Evolutionary conservation across 2,888 invertebrate species (phyloP), one percentile per base, ranked within the genome.

Genomic region (Lypha dubia): DNA sequence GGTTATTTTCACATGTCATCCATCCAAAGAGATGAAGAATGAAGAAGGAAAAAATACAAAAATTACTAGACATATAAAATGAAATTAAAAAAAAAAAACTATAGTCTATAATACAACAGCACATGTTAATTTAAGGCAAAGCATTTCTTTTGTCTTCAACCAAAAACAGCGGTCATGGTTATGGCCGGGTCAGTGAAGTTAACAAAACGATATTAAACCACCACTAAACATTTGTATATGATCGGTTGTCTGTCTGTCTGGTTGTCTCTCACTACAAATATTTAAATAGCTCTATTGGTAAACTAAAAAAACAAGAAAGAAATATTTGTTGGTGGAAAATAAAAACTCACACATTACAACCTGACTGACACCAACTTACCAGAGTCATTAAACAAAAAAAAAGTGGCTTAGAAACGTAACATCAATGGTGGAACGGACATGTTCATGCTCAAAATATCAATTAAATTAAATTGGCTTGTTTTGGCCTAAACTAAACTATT

Each of bases 401-500:
- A 28, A 4, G n/a, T n/a, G 41, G 51, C 41, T 44, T 22, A 28
- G 56, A 65, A 67, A 49, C 24, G 22, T 38, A 46, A 35, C 9
- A 17, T 24, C n/a, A 20, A 2, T 41, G 38, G 9, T n/a, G 44
- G 22, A 84, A 71, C n/a, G 20, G 80, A 71, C 77, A 85, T 71
- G 79, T 79, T 85, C 81, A 85, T 58, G 83, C 46, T 79, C 58
- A 81, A 85, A n/a, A 79, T 63, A 83, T 71, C 81, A 85, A 82
- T 85, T 81, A 85, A 82, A 83, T 71, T 79, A 82, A 85, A 85
- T 85, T 85, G 79, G 63, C 63, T 83, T 70, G 32, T 58, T 79
- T 71, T 56, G 53, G 68, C 58, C 35, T 38, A 11, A 58, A 63
- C 28, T 38, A 24, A 46, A 32, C n/a, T 53, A 35, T 15, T 60